Conservation (phyloP, 2,113 vertebrate species). For the Hyla sarda region DNA sequence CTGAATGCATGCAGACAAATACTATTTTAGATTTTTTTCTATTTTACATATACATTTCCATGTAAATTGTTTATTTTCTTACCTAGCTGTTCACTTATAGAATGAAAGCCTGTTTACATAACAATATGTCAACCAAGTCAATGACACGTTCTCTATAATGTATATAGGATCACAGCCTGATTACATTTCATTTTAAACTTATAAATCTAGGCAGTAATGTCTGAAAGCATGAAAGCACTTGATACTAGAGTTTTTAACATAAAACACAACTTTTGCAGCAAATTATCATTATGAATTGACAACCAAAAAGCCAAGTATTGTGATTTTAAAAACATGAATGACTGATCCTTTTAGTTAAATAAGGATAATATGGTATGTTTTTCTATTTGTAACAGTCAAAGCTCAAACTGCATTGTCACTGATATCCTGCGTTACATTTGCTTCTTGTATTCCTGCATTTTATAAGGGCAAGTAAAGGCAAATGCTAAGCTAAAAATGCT, state of each 20-base stretch:
- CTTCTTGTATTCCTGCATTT: no score
- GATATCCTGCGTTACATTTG: neutral
- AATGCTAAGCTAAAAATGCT: neutral
- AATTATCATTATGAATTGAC: conserved; percentile 19
- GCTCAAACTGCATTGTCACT: neutral
- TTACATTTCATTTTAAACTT: neutral
- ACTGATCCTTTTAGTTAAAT: neutral
- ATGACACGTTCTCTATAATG: neutral
- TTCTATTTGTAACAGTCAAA: neutral
- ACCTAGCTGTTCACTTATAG: neutral
- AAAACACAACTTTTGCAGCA: conserved; percentile 24
- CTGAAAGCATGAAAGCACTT: neutral
- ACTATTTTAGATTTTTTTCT: neutral
- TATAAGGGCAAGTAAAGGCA: neutral
- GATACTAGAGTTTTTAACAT: neutral
- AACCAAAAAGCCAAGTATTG: conserved; percentile 19
- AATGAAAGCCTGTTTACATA: neutral
- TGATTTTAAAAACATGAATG: neutral
- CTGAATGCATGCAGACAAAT: neutral
- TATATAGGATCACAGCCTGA: conserved; percentile 1
- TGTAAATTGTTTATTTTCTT: neutral
- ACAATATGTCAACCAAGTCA: neutral
- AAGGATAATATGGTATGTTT: conserved; percentile 5
- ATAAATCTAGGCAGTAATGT: neutral
- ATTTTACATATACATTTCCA: neutral